Percentiles rank a stretch among this genome's conserved stretches.
Conservation (phyloP, 2,113 vertebrate species). For the Anolis sagrei region DNA sequence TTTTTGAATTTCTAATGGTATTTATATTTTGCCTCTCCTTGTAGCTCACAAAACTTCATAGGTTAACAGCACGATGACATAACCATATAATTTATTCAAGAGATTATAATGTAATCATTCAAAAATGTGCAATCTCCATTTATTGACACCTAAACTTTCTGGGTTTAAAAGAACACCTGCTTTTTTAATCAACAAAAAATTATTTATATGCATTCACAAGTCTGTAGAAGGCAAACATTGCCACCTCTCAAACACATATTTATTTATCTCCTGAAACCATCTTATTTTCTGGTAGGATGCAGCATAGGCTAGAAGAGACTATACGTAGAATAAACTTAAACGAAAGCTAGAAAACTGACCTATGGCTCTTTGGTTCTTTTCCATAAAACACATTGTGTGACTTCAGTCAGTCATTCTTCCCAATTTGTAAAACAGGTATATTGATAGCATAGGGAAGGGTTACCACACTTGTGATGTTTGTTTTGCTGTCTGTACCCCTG, state of each 20-base stretch:
- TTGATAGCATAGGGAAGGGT: neutral
- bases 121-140: fast-evolving
- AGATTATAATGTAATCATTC: neutral
- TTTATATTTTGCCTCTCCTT: conserved; percentile 5
- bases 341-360: neutral
- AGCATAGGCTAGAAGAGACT: neutral
- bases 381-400: neutral
- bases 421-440: neutral
- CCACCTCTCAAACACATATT: neutral
- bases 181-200: neutral
- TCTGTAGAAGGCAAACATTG: fast-evolving
- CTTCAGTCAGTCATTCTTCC: neutral
- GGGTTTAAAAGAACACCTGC: conserved; percentile 25
- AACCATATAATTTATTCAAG: neutral
- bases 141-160: conserved; percentile 2
- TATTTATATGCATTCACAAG: neutral
- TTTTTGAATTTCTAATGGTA: conserved; percentile 21
- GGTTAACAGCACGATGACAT: conserved; percentile 12
- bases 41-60: neutral
- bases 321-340: neutral
- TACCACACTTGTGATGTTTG: too few relatives aligned
- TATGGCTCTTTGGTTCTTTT: neutral
- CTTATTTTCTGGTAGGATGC: neutral
- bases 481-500: too few relatives aligned
- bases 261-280: neutral